A percentile compares a stretch with the other conserved stretches of the same genome.
Evolutionary conservation across 2,113 vertebrate genomes (phyloP).

Genomic region (Axis porcinus): DNA sequence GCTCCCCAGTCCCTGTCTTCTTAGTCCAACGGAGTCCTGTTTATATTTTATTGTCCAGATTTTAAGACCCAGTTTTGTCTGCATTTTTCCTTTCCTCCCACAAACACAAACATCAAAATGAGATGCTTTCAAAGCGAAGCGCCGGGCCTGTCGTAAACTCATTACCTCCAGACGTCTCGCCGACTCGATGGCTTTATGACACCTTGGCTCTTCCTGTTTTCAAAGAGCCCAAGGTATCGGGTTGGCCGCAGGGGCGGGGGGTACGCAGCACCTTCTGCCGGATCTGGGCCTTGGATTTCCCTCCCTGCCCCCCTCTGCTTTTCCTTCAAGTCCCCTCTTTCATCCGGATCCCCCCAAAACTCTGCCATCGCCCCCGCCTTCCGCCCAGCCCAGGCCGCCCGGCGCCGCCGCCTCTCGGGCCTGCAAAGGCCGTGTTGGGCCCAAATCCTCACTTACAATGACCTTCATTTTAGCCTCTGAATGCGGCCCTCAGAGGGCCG

Average conservation of each 20-base stretch:
- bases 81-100: conserved; percentile 87
- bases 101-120: conserved; percentile 93
- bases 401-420: conserved; percentile 60
- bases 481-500: conserved; percentile 65
- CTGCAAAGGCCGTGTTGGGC: conserved; percentile 72
- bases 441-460: conserved; percentile 80
- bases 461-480: conserved; percentile 84
- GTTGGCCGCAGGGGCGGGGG: conserved; percentile 86
- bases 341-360: conserved; percentile 59
- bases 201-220: conserved; percentile 95
- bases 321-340: conserved; percentile 53
- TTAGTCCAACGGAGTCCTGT: conserved; percentile 64
- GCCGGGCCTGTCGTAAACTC: conserved; percentile 94
- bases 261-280: conserved; percentile 86
- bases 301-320: conserved; percentile 46
- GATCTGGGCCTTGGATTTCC: conserved; percentile 73
- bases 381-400: conserved; percentile 1
- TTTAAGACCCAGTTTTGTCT: conserved; percentile 86
- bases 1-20: conserved; percentile 48
- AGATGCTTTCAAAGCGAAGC: conserved; percentile 91
- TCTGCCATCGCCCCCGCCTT: conserved; percentile 41
- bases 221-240: conserved; percentile 91
- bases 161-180: conserved; percentile 99
- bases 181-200: conserved; percentile 97
- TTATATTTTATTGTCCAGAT: conserved; percentile 84